These are phyloP conservation scores for Ctenopoma kingsleyae DNA, from an alignment of 2,797 vertebrate genomes.

Conservation along the genomic window DNA sequence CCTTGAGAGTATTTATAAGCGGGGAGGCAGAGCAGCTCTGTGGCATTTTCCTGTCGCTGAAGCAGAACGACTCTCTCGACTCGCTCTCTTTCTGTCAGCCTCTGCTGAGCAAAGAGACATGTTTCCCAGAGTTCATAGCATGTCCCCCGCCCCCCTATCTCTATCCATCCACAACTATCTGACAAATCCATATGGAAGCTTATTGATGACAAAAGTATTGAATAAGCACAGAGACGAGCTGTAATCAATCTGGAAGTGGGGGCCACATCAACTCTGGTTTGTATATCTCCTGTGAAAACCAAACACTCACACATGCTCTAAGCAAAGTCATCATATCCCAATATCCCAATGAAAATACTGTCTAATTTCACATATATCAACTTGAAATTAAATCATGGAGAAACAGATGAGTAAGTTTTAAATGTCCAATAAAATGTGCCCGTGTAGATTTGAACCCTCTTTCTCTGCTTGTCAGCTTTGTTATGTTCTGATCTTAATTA, in stretches of 20 bases:
- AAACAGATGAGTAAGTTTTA: no score
- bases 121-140: constrained; percentile 64
- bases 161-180: constrained; percentile 53
- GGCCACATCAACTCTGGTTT: neutral
- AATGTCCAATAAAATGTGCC: no score
- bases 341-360: no score
- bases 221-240: constrained; percentile 29
- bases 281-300: neutral
- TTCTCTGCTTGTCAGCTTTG: no score
- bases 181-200: constrained; percentile 55
- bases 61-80: constrained; percentile 71
- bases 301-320: neutral
- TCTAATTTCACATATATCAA: no score
- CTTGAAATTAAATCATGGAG: no score
- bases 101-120: constrained; percentile 65
- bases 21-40: constrained; percentile 69
- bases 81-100: constrained; percentile 59
- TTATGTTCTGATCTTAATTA: no score
- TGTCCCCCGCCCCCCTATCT: constrained; percentile 13
- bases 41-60: constrained; percentile 73
- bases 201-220: constrained; percentile 53
- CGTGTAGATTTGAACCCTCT: no score
- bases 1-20: constrained; percentile 84
- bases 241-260: constrained; percentile 32
- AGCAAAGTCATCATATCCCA: no score